These are phyloP conservation scores for Drosophila navojoa DNA, from an alignment of 1,140 invertebrate species.

Conservation along the genomic window DNA sequence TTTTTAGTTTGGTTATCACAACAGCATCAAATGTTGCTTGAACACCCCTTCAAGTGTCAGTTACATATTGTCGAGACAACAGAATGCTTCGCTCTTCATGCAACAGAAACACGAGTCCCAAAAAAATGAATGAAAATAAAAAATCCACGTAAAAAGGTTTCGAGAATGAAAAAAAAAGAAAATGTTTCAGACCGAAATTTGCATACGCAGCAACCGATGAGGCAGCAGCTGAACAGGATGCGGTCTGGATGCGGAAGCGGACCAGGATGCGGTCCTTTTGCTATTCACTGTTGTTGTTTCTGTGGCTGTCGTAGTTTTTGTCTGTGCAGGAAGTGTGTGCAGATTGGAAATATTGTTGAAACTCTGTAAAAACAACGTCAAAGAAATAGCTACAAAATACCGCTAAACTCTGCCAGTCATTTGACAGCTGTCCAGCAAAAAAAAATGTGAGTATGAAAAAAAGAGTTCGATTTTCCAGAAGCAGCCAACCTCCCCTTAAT, in stretches of 20 bases:
- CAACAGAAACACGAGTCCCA: constrained; percentile 38
- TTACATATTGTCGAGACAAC: constrained; percentile 81
- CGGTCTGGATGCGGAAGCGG: constrained; percentile 59
- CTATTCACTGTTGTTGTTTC: constrained; percentile 30
- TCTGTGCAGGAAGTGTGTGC: constrained; percentile 78
- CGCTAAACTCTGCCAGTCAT: constrained; percentile 66
- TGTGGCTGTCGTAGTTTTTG: constrained; percentile 53
- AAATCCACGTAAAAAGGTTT: constrained; percentile 63
- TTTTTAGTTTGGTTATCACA: constrained; percentile 54
- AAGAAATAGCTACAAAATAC: constrained; percentile 64
- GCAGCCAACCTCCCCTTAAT: constrained; percentile 21
- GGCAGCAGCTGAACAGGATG: constrained; percentile 64
- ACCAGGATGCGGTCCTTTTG: constrained; percentile 57
- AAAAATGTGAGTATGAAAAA: constrained; percentile 4
- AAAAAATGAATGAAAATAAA: constrained; percentile 20
- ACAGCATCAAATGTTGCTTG: constrained; percentile 67
- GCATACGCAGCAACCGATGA: constrained; percentile 67
- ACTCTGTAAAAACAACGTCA: constrained; percentile 54
- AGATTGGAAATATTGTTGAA: constrained; percentile 53
- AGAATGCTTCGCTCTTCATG: constrained; percentile 76
- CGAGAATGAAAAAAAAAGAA: constrained; percentile 44
- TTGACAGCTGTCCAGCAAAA: constrained; percentile 45
- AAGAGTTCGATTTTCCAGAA: constrained; percentile 6
- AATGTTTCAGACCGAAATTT: constrained; percentile 54
- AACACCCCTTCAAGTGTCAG: constrained; percentile 81